Evolutionary conservation across 2,113 vertebrate genomes (phyloP).

Genomic region (Myotis lucifugus): DNA sequence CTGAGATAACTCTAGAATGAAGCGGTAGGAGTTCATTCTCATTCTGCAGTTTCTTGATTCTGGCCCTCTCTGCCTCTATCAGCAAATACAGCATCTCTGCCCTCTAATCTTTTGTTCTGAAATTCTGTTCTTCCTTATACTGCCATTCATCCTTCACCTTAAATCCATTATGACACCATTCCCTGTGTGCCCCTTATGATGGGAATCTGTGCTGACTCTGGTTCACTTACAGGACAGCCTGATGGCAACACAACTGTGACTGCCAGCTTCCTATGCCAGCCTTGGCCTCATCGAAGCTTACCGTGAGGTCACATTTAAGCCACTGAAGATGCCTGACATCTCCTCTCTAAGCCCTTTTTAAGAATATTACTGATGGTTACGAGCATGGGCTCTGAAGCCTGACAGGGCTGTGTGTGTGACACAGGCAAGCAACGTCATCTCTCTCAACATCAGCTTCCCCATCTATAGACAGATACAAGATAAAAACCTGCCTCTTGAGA

Average conservation of each 20-base stretch:
- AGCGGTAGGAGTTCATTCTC: background rate
- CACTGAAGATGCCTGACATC: slow-evolving; percentile 13
- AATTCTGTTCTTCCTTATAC: background rate
- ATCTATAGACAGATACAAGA: background rate
- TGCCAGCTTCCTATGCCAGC: slow-evolving; percentile 35
- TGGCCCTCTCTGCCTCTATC: slow-evolving; percentile 57
- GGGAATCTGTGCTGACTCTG: background rate
- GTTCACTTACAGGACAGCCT: slow-evolving; percentile 11
- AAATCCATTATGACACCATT: slow-evolving; percentile 1
- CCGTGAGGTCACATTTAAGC: slow-evolving; percentile 54
- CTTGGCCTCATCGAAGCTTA: slow-evolving; percentile 47
- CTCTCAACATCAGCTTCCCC: background rate
- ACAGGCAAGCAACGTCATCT: background rate
- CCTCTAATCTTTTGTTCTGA: background rate
- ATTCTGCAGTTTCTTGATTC: slow-evolving; percentile 42
- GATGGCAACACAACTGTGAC: slow-evolving; percentile 31
- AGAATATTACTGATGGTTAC: background rate
- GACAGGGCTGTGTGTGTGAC: background rate
- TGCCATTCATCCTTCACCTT: slow-evolving; percentile 26
- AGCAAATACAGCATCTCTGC: slow-evolving; percentile 51
- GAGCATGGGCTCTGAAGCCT: background rate
- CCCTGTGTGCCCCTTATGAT: background rate
- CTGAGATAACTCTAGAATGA: background rate
- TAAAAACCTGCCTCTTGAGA: background rate
- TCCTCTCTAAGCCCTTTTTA: slow-evolving; percentile 19